Conservation (phyloP, 1,140 invertebrate species). For the Ceratosolen fusciceps region DNA sequence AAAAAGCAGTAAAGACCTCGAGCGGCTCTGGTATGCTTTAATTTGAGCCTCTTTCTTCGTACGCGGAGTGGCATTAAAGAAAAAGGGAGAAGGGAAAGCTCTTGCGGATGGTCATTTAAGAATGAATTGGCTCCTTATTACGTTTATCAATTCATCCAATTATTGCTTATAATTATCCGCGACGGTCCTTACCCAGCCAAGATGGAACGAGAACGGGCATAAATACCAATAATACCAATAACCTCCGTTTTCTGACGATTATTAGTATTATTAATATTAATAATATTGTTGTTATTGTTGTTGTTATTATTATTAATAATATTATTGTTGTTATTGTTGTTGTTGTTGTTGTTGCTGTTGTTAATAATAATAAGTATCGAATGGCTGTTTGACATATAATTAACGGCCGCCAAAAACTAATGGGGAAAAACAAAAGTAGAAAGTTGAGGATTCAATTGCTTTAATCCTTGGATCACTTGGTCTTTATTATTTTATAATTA, state of each 20-base stretch:
- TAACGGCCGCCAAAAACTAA: background rate
- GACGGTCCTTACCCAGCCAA: background rate
- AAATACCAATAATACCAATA: slow-evolving; percentile 13
- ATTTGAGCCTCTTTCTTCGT: slow-evolving; percentile 1
- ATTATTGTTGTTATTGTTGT: background rate
- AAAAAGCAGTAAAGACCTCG: background rate
- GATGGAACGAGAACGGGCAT: background rate
- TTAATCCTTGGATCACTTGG: background rate
- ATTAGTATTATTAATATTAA: background rate
- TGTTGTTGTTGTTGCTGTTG: background rate
- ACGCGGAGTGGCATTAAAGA: background rate
- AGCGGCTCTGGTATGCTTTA: slow-evolving; percentile 3
- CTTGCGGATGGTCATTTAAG: slow-evolving; percentile 18
- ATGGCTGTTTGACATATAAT: background rate
- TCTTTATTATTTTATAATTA: no score
- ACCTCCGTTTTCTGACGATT: no score
- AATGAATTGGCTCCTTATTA: background rate
- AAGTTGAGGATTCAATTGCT: background rate
- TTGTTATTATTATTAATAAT: background rate
- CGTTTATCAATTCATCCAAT: slow-evolving; percentile 26
- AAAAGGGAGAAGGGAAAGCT: slow-evolving; percentile 21
- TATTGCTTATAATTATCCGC: background rate
- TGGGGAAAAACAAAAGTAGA: background rate
- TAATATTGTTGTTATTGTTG: background rate
- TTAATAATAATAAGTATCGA: no score